Conservation (phyloP, 1,140 invertebrate genomes). For the Trypoxylus dichotomus region DNA sequence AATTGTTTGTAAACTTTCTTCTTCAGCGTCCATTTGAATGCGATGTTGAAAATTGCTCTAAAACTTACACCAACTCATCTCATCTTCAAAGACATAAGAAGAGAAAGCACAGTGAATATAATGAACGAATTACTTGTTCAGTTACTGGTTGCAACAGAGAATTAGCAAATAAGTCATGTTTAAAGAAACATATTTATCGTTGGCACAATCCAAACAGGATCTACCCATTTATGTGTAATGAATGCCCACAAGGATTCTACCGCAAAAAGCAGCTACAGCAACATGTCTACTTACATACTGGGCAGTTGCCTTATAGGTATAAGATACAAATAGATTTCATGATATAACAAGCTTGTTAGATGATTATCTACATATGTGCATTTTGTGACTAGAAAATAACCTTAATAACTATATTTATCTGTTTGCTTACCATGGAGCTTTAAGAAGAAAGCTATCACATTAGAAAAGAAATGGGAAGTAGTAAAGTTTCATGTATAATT, state of each 20-base stretch:
- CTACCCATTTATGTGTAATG: conserved; percentile 51
- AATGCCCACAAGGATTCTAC: conserved; percentile 52
- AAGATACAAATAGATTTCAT: background rate
- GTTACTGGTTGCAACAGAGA: conserved; percentile 39
- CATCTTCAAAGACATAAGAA: conserved; percentile 56
- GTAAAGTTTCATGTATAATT: no score
- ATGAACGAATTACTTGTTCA: conserved; percentile 35
- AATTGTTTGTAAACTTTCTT: background rate
- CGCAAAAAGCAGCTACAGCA: conserved; percentile 52
- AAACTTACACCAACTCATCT: conserved; percentile 56
- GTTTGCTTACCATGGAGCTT: no score
- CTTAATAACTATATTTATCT: no score
- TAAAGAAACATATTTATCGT: conserved; percentile 46
- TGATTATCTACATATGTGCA: no score
- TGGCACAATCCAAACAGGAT: conserved; percentile 45
- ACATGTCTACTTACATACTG: conserved; percentile 56
- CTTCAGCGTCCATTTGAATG: conserved; percentile 56
- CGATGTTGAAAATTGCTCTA: conserved; percentile 52
- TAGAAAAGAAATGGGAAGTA: no score
- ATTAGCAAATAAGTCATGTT: conserved; percentile 44
- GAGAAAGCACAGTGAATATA: conserved; percentile 40
- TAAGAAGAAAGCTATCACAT: no score
- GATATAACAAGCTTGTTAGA: no score
- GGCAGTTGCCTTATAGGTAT: conserved; percentile 51
- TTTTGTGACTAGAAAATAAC: no score